Evolutionary conservation across 2,797 vertebrate species (phyloP).

Genomic region (Malurus leucopterus): DNA sequence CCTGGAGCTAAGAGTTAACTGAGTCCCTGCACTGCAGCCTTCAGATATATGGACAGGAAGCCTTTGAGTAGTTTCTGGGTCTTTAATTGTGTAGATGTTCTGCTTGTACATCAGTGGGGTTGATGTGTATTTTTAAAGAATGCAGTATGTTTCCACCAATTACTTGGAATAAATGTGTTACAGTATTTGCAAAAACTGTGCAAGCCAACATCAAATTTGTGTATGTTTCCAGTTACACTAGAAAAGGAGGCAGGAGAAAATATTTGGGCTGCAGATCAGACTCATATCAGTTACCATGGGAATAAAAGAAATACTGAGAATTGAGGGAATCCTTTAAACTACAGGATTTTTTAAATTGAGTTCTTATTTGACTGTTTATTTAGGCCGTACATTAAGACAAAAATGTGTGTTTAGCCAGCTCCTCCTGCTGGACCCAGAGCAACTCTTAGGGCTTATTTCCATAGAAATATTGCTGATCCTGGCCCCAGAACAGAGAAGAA

Average conservation of each 20-base stretch:
- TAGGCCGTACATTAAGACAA: conserved; percentile 44
- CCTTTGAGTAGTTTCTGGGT: not conserved
- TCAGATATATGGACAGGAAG: not conserved
- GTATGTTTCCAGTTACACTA: not conserved
- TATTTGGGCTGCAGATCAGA: conserved; percentile 29
- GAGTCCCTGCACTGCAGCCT: not conserved
- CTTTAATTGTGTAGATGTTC: not conserved
- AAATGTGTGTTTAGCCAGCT: conserved; percentile 49
- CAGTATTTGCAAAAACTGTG: not conserved
- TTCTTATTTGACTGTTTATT: conserved; percentile 49
- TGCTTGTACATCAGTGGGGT: not conserved
- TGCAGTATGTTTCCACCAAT: not conserved
- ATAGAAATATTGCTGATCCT: conserved; percentile 32
- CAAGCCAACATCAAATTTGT: not conserved
- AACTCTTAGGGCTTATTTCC: conserved; percentile 36
- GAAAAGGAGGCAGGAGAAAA: not conserved
- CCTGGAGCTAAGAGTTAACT: not conserved
- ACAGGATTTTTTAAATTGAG: not conserved
- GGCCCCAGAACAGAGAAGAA: conserved; percentile 22
- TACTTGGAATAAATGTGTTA: not conserved
- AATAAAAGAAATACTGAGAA: conserved; percentile 44
- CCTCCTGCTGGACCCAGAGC: conserved; percentile 56
- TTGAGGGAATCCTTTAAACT: conserved; percentile 51
- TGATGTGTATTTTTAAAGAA: not conserved
- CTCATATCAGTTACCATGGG: not conserved